These are phyloP conservation scores for Diadromus collaris DNA, from an alignment of 2,888 invertebrate species.

Conservation along the genomic window DNA sequence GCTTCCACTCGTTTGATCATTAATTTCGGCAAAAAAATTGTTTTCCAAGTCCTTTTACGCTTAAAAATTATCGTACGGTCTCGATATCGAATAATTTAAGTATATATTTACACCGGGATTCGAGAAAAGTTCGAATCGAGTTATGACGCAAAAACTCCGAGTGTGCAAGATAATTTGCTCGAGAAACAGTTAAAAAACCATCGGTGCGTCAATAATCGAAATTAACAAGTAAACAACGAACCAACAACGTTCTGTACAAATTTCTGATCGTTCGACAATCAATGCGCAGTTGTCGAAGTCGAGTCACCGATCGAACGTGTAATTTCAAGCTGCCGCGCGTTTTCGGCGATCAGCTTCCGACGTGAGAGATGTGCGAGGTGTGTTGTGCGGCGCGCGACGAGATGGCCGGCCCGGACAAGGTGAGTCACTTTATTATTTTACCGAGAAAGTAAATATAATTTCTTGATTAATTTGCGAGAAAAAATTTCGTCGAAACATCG, in stretches of 20 bases:
- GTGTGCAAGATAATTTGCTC: constrained; percentile 17
- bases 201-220: neutral
- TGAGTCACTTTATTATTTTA: constrained; percentile 55
- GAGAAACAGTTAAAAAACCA: constrained; percentile 26
- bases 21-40: neutral
- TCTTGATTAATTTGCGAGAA: neutral
- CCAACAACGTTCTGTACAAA: neutral
- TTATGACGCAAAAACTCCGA: constrained; percentile 26
- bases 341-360: constrained; percentile 15
- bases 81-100: neutral
- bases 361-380: constrained; percentile 63
- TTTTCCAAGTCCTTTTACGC: neutral
- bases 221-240: neutral
- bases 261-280: neutral
- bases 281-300: constrained; percentile 14
- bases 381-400: constrained; percentile 62
- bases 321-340: constrained; percentile 43
- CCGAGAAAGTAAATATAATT: constrained; percentile 47
- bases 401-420: constrained; percentile 66
- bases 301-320: neutral
- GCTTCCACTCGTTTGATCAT: neutral
- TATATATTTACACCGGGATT: neutral
- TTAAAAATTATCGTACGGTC: neutral
- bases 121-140: constrained; percentile 14
- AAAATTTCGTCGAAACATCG: neutral